Evolutionary conservation across 2,888 invertebrate genomes (phyloP).

Genomic region (Cryptus viduatorius): DNA sequence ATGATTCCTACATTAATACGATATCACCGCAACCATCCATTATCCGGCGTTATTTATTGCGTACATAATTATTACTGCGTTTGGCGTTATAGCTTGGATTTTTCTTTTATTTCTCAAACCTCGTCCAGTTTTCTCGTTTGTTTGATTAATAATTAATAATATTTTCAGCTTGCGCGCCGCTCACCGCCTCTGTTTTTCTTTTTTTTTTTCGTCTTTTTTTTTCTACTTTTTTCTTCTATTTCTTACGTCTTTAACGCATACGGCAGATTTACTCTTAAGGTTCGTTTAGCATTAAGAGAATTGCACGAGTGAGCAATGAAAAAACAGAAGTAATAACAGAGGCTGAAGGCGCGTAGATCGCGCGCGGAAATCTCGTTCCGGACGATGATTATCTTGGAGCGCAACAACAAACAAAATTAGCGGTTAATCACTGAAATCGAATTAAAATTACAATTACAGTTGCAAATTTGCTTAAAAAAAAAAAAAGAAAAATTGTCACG

Average conservation of each 20-base stretch:
- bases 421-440: too few relatives aligned
- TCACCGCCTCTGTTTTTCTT: slow-evolving; percentile 69
- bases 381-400: slow-evolving; percentile 7
- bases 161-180: slow-evolving; percentile 68
- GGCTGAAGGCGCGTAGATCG: slow-evolving; percentile 36
- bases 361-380: slow-evolving; percentile 48
- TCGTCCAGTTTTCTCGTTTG: slow-evolving; percentile 64
- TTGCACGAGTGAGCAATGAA: slow-evolving; percentile 22
- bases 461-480: too few relatives aligned
- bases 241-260: slow-evolving; percentile 40
- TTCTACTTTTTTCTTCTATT: slow-evolving; percentile 30
- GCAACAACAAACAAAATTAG: slow-evolving; percentile 15
- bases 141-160: slow-evolving; percentile 69
- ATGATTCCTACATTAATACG: slow-evolving; percentile 10
- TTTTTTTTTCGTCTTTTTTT: neutral
- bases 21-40: slow-evolving; percentile 9
- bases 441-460: too few relatives aligned
- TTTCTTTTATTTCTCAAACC: slow-evolving; percentile 35
- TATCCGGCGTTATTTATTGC: neutral
- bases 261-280: slow-evolving; percentile 31
- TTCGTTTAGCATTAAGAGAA: slow-evolving; percentile 29
- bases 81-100: slow-evolving; percentile 70
- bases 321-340: slow-evolving; percentile 18
- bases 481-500: too few relatives aligned
- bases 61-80: slow-evolving; percentile 60